phyloP scores from a whole-genome alignment of 2,113 vertebrate species.

The Climacteris rufus region DNA sequence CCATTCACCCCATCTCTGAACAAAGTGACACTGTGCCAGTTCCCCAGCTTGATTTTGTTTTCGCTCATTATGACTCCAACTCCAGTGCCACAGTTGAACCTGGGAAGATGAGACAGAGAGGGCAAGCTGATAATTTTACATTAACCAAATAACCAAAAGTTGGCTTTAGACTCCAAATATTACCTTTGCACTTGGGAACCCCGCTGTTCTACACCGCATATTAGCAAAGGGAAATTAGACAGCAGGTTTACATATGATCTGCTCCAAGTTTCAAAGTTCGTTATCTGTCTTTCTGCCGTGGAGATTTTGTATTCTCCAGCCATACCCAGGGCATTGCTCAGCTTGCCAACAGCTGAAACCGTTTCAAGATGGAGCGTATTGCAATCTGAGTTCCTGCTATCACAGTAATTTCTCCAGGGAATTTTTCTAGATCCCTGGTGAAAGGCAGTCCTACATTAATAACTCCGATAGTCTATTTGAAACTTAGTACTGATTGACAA shows the following conservation, averaged over 20 bases:
- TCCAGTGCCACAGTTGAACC: conserved; percentile 96
- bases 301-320: not conserved
- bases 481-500: not conserved
- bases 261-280: not conserved
- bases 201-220: not conserved
- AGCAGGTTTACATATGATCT: not conserved
- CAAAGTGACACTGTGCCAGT: conserved; percentile 82
- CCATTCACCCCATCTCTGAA: conserved; percentile 86
- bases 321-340: not conserved
- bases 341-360: not conserved
- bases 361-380: not conserved
- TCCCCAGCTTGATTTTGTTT: conserved; percentile 80
- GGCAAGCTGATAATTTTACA: not conserved
- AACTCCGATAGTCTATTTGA: not conserved
- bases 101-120: conserved; percentile 18
- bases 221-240: not conserved
- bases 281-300: not conserved
- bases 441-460: not conserved
- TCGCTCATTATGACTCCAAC: conserved; percentile 81
- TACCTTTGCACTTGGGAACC: not conserved
- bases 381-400: not conserved
- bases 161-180: not conserved
- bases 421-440: not conserved
- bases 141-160: not conserved
- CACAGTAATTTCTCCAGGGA: conserved; percentile 3